Evolutionary conservation across 1,140 invertebrate genomes (phyloP).

Genomic region (Caenorhabditis remanei): DNA sequence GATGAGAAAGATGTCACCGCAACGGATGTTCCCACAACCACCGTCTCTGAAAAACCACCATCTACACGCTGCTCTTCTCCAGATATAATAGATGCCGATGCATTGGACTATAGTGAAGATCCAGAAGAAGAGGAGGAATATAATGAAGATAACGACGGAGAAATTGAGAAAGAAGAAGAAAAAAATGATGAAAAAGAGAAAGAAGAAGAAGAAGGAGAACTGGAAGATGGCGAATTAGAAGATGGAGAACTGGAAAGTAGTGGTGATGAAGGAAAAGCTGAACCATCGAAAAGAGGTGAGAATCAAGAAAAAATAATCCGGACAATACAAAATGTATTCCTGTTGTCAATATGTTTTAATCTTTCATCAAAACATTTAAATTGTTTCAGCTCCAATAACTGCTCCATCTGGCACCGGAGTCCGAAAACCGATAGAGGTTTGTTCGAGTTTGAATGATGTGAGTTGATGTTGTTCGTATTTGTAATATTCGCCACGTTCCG

Average conservation of each 20-base stretch:
- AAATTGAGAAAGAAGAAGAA: background rate
- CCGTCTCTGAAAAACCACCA: background rate
- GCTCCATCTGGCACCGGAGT: background rate
- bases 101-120: constrained; percentile 35
- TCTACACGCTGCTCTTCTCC: background rate
- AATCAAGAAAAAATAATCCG: background rate
- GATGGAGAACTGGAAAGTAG: background rate
- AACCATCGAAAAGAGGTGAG: constrained; percentile 19
- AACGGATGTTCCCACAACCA: background rate
- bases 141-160: background rate
- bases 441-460: constrained; percentile 40
- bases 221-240: constrained; percentile 40
- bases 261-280: background rate
- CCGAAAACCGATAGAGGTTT: constrained; percentile 16
- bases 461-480: constrained; percentile 4
- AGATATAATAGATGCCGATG: background rate
- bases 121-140: constrained; percentile 4
- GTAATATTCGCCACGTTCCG: background rate
- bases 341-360: no score
- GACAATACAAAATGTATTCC: no score
- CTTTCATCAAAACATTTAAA: no score
- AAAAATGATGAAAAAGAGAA: background rate
- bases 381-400: constrained; percentile 17
- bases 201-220: background rate
- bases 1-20: no score